These are phyloP conservation scores for Phalacrocorax brasilianus DNA, from an alignment of 2,113 vertebrate genomes.

Conservation along the genomic window DNA sequence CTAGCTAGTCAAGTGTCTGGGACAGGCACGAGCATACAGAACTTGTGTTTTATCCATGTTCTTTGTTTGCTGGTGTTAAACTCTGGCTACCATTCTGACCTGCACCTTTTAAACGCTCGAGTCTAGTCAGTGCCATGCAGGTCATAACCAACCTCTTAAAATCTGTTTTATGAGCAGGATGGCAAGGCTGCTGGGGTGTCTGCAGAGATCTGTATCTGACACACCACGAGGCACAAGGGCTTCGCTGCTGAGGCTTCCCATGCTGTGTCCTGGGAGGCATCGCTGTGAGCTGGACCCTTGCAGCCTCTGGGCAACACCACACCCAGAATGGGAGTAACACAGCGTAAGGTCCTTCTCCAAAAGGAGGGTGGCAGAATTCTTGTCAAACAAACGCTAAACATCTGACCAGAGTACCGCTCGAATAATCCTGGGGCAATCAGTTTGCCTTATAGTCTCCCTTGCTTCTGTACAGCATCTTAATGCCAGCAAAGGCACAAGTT, in stretches of 20 bases:
- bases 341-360: neutral
- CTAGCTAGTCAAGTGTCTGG: fast-evolving
- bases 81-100: neutral
- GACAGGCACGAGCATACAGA: neutral
- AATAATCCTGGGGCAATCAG: neutral
- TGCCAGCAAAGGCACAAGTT: neutral
- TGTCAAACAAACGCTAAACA: neutral
- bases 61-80: neutral
- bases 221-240: neutral
- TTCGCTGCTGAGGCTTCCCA: neutral
- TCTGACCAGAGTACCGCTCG: neutral
- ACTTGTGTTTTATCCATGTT: neutral
- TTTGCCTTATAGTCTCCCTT: neutral
- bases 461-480: neutral
- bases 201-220: neutral
- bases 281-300: fast-evolving
- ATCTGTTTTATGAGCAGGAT: neutral
- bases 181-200: neutral
- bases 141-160: neutral
- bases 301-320: neutral
- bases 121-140: neutral
- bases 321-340: neutral
- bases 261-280: neutral
- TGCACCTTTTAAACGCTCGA: neutral
- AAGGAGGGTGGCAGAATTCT: neutral